Base-by-base conservation (phyloP, 2,888 invertebrate genomes). In the Calliphora vomitoria region DNA sequence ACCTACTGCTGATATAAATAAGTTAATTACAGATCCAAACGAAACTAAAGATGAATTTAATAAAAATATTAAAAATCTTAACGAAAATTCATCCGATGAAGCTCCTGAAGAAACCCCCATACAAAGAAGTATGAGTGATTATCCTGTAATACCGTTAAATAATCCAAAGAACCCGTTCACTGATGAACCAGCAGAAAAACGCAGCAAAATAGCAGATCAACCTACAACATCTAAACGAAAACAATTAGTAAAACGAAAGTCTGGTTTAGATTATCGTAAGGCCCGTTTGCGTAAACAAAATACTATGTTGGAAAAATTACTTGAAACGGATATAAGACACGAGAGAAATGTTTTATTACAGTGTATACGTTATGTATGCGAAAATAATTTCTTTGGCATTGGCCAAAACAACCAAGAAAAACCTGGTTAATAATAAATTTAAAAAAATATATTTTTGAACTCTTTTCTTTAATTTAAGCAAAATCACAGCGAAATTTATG, bases 261-360 rank as follows among this genome's bases (percentile, higher is more conserved):
- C 82, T 41, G 91, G 92, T 0, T 85, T 94, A 8, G 91, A 93
- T 66, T 93, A 91, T 62, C 90, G 90, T n/a, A 91, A 91, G 41
- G 78, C 91, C 0, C 90, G 91, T 3, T 72, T 88, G 13, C 89
- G 90, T 0, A 90, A 89, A 8, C 93, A 92, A 62, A 93, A 92
- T 60, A 96, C 96, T 15, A 94, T 97, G 89, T 93, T 97, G 74
- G 95, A 96, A 90, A 96, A 96, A 91, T 93, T 98, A 38, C 94
- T 98, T 80, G 95, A 95, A 71, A 95, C 95, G 82, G 97, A 98
- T 92, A 97, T 98, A 89, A 95, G 96, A 88, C 97, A 97, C 90
- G 98, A 98, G 93, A 95, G 98, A 76, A 98, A 98, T 94, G 94
- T 97, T 68, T 95, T 98, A 72, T 94, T 98, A 44, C 98, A 98